These are phyloP conservation scores for Anguilla pacifica DNA, from an alignment of 2,797 vertebrate species.

Conservation along the genomic window DNA sequence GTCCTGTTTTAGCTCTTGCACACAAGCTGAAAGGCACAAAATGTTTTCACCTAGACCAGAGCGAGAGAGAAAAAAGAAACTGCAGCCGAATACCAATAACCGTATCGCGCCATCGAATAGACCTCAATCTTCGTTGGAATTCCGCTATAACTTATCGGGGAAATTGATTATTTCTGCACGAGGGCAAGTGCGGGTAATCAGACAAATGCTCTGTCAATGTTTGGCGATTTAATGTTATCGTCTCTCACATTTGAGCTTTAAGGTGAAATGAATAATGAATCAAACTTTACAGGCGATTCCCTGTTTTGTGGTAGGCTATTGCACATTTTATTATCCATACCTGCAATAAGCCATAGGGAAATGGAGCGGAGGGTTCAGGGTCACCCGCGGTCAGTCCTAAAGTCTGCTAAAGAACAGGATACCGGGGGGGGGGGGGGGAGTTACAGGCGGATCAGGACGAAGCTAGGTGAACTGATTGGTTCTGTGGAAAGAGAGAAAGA, in stretches of 20 bases:
- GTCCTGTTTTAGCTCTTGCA: neutral
- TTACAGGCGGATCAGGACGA: neutral
- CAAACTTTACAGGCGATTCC: neutral
- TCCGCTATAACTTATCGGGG: neutral
- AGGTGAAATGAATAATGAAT: neutral
- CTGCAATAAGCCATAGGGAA: neutral
- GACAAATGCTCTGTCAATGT: neutral
- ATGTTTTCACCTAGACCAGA: neutral
- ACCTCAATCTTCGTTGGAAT: neutral
- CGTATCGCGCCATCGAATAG: neutral
- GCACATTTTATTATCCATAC: neutral
- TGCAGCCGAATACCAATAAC: neutral
- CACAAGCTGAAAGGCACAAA: neutral
- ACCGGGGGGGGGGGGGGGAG: neutral
- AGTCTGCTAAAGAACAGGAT: neutral
- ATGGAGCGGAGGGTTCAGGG: neutral
- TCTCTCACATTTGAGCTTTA: neutral
- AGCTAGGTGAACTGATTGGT: neutral
- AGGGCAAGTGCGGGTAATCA: neutral
- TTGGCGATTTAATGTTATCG: neutral
- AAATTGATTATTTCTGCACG: neutral
- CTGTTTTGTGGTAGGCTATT: neutral
- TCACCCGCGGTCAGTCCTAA: neutral
- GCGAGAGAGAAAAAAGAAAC: neutral
- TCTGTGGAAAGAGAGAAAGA: neutral